These are phyloP conservation scores for Lysiphlebus fabarum DNA, from an alignment of 1,140 invertebrate genomes.

Conservation along the genomic window DNA sequence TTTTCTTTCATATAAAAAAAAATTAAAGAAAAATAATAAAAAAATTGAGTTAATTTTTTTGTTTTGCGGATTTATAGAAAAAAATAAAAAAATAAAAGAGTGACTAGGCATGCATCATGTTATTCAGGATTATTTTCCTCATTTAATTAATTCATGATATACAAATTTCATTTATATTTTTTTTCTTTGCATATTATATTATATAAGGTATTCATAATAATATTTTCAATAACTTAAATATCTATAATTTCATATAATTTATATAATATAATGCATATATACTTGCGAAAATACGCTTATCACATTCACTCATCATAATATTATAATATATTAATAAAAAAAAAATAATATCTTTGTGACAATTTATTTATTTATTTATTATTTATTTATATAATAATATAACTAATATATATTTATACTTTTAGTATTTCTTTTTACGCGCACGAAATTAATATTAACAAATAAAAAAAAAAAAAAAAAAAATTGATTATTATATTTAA, in stretches of 20 bases:
- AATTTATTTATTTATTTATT: not conserved
- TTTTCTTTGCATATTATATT: constrained; percentile 22
- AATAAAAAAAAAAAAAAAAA: constrained; percentile 1
- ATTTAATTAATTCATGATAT: constrained; percentile 53
- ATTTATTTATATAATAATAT: not conserved
- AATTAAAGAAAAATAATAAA: no score
- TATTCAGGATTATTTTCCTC: constrained; percentile 44
- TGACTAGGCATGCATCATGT: constrained; percentile 20
- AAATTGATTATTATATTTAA: not conserved
- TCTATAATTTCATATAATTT: constrained; percentile 34
- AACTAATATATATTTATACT: not conserved
- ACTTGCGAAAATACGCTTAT: constrained; percentile 31
- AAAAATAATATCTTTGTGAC: constrained; percentile 3
- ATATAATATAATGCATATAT: constrained; percentile 37
- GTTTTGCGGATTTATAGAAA: not conserved
- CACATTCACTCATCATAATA: constrained; percentile 17
- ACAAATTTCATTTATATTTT: constrained; percentile 49
- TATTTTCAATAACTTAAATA: constrained; percentile 48
- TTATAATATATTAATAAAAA: no score
- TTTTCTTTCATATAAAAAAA: no score
- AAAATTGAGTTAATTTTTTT: not conserved
- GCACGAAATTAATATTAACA: not conserved
- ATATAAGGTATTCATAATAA: constrained; percentile 37
- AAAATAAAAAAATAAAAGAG: not conserved
- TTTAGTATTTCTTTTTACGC: not conserved